A percentile compares a stretch with the other conserved stretches of the same genome.
These are phyloP conservation scores for Polia nebulosa DNA, from an alignment of 2,888 invertebrate species.

Conservation along the genomic window DNA sequence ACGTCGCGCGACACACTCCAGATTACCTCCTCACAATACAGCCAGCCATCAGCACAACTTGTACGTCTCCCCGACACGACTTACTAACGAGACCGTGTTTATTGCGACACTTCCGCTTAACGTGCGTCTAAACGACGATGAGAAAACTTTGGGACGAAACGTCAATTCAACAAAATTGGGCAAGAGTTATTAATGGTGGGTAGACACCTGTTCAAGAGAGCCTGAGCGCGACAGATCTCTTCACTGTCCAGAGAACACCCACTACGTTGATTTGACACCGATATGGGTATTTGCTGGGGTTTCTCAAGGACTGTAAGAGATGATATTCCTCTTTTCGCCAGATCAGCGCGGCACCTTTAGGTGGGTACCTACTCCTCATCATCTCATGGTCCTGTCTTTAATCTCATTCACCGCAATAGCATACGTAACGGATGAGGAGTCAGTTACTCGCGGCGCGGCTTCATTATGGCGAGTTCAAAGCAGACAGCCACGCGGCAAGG, in stretches of 20 bases:
- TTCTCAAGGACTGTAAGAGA: neutral
- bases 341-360: neutral
- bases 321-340: neutral
- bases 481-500: neutral
- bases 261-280: neutral
- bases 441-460: neutral
- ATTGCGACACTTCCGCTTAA: slow-evolving; percentile 1
- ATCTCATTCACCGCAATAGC: neutral
- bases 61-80: neutral
- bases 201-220: slow-evolving; percentile 9
- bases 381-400: neutral
- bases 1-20: slow-evolving; percentile 10
- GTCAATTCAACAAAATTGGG: neutral
- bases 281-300: neutral
- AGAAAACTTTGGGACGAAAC: slow-evolving; percentile 7
- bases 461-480: slow-evolving; percentile 20
- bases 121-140: neutral
- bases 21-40: slow-evolving; percentile 3
- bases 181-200: slow-evolving; percentile 15
- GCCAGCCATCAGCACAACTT: neutral
- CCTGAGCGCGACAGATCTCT: too few species aligned
- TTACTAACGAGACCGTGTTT: neutral
- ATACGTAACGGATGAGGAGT: neutral
- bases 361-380: neutral
- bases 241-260: neutral